These are phyloP conservation scores for Eilema depressum DNA, from an alignment of 2,888 invertebrate genomes.

Conservation along the genomic window DNA sequence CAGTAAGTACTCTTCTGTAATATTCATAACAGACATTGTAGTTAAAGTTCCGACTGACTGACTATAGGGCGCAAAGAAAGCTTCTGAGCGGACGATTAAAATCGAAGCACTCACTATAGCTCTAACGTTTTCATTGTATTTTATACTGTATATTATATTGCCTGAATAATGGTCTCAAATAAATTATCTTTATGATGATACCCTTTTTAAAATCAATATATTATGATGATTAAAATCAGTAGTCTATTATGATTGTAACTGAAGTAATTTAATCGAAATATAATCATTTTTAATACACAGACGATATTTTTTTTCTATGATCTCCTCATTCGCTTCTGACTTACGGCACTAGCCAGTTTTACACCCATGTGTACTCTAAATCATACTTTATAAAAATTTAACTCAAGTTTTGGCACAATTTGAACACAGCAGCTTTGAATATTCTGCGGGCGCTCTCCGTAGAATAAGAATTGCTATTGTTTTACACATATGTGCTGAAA, in stretches of 20 bases:
- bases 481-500: conserved; percentile 26
- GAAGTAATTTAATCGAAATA: neutral
- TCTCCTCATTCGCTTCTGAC: neutral
- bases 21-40: conserved; percentile 53
- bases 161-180: too few species aligned
- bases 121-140: too few species aligned
- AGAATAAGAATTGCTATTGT: conserved; percentile 32
- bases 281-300: neutral
- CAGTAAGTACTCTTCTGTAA: conserved; percentile 37
- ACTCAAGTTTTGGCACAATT: conserved; percentile 46
- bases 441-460: conserved; percentile 15
- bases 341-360: conserved; percentile 20
- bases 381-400: conserved; percentile 57
- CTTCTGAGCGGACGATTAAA: neutral
- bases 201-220: too few species aligned
- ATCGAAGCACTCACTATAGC: too few species aligned
- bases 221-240: neutral
- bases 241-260: neutral
- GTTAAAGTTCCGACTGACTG: conserved; percentile 21
- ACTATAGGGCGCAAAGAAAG: conserved; percentile 11
- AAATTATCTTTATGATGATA: too few species aligned
- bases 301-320: neutral
- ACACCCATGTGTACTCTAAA: conserved; percentile 45
- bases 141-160: too few species aligned
- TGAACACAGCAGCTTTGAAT: conserved; percentile 27